Evolutionary conservation across 2,888 invertebrate genomes (phyloP), one percentile per base, ranked within the genome.

Genomic region (Zootermopsis nevadensis): DNA sequence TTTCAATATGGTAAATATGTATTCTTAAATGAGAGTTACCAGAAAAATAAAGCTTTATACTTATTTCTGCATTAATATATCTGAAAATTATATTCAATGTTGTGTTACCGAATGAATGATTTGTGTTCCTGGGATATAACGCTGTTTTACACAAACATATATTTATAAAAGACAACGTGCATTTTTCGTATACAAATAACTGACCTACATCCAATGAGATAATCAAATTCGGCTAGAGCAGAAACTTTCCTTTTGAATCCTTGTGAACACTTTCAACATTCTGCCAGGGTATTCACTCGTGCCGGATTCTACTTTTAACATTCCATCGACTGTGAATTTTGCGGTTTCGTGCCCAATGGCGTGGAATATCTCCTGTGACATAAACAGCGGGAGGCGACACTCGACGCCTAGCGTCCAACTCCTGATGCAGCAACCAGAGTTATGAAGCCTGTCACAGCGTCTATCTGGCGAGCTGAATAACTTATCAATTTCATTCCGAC

Each of bases 291-390:
- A 60, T 8, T 48, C 48, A 19, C 15, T 48, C 48, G 48, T 48
- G 48, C 4, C 24, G 55, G 30, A 77, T 33, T 24, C 77, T 33
- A 79, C 33, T 79, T 79, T 79, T 31, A 35, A 79, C 35, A 33
- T 60, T 24, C 24, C 60, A 55, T 79, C n/a, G 79, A 79, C 79
- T 79, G 60, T 79, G 79, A 30, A 22, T 35, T 60, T 60, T 60
- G 79, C 60, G 79, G 79, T 79, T 74, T 35, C 33, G 79, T 72
- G 74, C 33, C 74, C 81, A 81, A 81, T 81, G 81, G 81, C 55
- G 81, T 38, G 81, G 81, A 81, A 81, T 81, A 81, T 81, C 81
- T 81, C 81, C 24, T 53, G 81, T 74, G 81, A 81, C 81, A 81
- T 81, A 81, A 81, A 81, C 81, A 81, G 81, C 79, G 81, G 48